A percentile compares a stretch with the other conserved stretches of the same genome.
These are phyloP conservation scores for Scartelaos histophorus DNA, from an alignment of 2,113 vertebrate species.

Conservation along the genomic window DNA sequence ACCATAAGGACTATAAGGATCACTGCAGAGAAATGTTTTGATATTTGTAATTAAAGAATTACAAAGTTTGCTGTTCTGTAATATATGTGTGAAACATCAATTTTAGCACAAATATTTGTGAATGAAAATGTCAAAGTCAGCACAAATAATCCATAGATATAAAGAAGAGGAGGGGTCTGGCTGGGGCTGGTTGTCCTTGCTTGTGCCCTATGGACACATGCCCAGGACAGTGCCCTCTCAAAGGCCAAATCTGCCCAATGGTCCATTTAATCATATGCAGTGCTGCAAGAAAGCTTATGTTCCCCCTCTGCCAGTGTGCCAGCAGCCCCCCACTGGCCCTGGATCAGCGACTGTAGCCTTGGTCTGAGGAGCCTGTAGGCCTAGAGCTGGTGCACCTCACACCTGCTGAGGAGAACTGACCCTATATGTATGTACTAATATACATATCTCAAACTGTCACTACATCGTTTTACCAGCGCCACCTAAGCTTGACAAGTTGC, in stretches of 20 bases:
- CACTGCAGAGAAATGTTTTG: too few relatives aligned
- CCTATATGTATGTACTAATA: constrained; percentile 5
- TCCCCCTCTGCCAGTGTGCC: constrained; percentile 64
- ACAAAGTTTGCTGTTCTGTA: too few relatives aligned
- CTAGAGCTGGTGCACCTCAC: constrained; percentile 15
- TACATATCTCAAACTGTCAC: constrained; percentile 16
- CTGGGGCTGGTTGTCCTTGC: constrained; percentile 71
- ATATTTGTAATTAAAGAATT: too few relatives aligned
- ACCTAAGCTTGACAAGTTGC: not conserved
- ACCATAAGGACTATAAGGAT: not conserved
- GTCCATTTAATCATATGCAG: constrained; percentile 81
- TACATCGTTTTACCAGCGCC: not conserved
- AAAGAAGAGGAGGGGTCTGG: constrained; percentile 58
- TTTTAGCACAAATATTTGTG: constrained; percentile 47
- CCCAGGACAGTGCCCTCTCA: constrained; percentile 67
- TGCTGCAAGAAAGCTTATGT: constrained; percentile 67
- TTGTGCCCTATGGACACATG: constrained; percentile 70
- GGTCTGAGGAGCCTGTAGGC: constrained; percentile 55
- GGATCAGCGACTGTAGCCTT: constrained; percentile 56
- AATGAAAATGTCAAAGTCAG: constrained; percentile 54
- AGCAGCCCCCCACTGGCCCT: constrained; percentile 59
- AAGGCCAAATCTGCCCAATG: constrained; percentile 77
- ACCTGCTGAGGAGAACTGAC: constrained; percentile 60
- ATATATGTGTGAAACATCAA: constrained; percentile 58
- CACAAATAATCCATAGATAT: constrained; percentile 41